phyloP scores from a whole-genome alignment of 2,113 vertebrate species.

The Strigops habroptila region DNA sequence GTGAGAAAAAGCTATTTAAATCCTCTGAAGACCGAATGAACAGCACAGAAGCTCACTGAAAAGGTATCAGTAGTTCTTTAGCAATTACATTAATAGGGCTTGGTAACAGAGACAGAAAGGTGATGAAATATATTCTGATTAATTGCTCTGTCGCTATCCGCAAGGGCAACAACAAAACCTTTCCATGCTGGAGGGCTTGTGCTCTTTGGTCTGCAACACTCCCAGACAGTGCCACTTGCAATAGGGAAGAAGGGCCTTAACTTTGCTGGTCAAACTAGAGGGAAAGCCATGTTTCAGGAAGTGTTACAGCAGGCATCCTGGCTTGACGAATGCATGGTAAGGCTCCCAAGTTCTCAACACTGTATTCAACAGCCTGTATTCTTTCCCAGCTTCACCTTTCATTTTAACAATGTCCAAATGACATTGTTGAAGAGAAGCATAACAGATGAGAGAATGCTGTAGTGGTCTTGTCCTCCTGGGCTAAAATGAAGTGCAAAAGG shows the following conservation, averaged over 20 bases:
- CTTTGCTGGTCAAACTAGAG: not conserved
- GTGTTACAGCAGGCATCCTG: not conserved
- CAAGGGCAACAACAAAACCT: not conserved
- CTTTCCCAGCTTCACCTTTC: slow-evolving; percentile 44
- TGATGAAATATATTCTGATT: not conserved
- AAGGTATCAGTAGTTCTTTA: slow-evolving; percentile 21
- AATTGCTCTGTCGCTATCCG: slow-evolving; percentile 27
- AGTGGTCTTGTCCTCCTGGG: not conserved
- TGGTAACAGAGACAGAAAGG: not conserved
- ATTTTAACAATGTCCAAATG: slow-evolving; percentile 30
- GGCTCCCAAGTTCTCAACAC: slow-evolving; percentile 25
- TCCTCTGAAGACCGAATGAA: not conserved
- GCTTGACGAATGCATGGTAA: slow-evolving; percentile 6
- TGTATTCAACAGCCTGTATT: slow-evolving; percentile 41
- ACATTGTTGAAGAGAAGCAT: not conserved
- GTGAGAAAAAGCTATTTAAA: slow-evolving; percentile 33
- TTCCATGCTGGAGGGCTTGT: not conserved
- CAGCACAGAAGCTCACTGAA: slow-evolving; percentile 40
- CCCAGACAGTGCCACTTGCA: not conserved
- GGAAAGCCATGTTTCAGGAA: slow-evolving; percentile 9
- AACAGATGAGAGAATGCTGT: not conserved
- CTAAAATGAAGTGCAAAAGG: not conserved
- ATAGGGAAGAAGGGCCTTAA: not conserved
- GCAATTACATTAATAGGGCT: not conserved
- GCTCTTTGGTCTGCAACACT: slow-evolving; percentile 25